These are phyloP conservation scores for Typhlomys cinereus DNA, from an alignment of 2,113 vertebrate species.

Conservation along the genomic window DNA sequence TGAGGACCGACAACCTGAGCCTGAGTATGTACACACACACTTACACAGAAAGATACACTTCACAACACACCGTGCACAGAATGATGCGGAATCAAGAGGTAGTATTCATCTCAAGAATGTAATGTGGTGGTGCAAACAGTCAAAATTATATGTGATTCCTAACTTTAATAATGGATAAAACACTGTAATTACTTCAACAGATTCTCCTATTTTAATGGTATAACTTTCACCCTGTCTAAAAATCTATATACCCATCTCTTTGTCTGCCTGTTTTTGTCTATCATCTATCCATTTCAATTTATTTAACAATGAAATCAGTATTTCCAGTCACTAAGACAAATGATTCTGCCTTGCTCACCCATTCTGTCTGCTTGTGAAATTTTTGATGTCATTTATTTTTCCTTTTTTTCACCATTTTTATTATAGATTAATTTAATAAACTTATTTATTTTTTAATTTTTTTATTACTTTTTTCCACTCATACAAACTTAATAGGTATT, in stretches of 20 bases:
- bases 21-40: not conserved
- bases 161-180: conserved; percentile 10
- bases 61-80: not conserved
- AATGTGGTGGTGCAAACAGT: not conserved
- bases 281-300: not conserved
- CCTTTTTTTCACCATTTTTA: too few species aligned
- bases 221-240: not conserved
- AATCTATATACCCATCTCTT: too few species aligned
- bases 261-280: not conserved
- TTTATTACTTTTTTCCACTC: too few species aligned
- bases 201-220: not conserved
- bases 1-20: too few species aligned
- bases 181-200: not conserved
- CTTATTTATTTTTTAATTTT: too few species aligned
- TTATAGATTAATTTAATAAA: too few species aligned
- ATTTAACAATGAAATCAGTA: not conserved
- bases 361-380: not conserved
- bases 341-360: not conserved
- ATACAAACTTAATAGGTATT: too few species aligned
- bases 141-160: not conserved
- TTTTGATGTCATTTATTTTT: too few species aligned
- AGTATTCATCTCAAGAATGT: not conserved
- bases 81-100: not conserved
- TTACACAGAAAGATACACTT: not conserved
- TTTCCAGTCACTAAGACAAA: not conserved